A percentile compares a stretch with the other conserved stretches of the same genome.
These are phyloP conservation scores for Neelides folsomi DNA, from an alignment of 2,888 invertebrate genomes.

Conservation along the genomic window DNA sequence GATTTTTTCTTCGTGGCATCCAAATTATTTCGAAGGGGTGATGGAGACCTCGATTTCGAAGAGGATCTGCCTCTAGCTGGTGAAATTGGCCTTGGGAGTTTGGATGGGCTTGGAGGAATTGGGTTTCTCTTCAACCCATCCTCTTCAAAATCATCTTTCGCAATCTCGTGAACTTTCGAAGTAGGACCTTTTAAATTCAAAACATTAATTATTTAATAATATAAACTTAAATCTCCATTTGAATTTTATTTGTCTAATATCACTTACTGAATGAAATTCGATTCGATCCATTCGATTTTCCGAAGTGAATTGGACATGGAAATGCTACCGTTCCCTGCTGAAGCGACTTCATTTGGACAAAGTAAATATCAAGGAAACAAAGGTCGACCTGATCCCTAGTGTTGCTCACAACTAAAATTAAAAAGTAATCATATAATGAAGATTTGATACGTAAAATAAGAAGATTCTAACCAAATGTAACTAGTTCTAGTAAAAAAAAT, in stretches of 20 bases:
- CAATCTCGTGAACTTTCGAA: conserved; percentile 2
- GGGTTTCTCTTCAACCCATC: too few relatives aligned
- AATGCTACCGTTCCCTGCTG: conserved; percentile 63
- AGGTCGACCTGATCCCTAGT: not conserved
- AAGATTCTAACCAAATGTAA: too few relatives aligned
- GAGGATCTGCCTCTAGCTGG: not conserved
- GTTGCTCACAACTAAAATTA: too few relatives aligned
- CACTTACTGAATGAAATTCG: conserved; percentile 22
- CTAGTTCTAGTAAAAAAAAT: not conserved
- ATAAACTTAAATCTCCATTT: too few relatives aligned
- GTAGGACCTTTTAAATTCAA: too few relatives aligned
- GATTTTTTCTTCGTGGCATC: not conserved
- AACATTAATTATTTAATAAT: not conserved
- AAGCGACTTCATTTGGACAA: conserved; percentile 75
- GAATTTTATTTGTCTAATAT: too few relatives aligned
- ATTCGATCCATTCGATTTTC: conserved; percentile 20
- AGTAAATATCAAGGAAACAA: conserved; percentile 50
- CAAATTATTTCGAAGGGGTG: too few relatives aligned
- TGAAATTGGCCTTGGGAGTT: not conserved
- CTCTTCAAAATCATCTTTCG: not conserved
- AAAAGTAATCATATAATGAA: conserved; percentile 6
- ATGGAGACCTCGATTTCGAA: too few relatives aligned
- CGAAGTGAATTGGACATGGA: conserved; percentile 34
- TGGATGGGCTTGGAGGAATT: not conserved
- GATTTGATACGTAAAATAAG: not conserved